phyloP scores from a whole-genome alignment of 2,888 invertebrate species.

The Microctonus hyperodae region DNA sequence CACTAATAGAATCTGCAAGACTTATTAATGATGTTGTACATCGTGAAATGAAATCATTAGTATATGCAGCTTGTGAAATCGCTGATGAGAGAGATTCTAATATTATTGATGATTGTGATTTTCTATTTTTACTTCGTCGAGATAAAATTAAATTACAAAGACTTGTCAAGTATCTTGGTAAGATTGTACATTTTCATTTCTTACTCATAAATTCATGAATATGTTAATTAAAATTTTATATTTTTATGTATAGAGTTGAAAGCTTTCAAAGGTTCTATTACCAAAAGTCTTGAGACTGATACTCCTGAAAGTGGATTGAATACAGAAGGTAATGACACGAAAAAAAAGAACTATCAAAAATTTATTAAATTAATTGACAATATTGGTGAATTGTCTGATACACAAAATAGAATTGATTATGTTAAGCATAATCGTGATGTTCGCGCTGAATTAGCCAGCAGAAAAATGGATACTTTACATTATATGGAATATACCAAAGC shows the following conservation, averaged over 20 bases:
- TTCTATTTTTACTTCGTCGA: constrained; percentile 84
- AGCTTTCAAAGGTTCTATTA: constrained; percentile 65
- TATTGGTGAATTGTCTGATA: constrained; percentile 55
- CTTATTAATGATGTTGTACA: constrained; percentile 85
- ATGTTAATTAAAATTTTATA: too few species aligned
- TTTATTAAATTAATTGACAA: constrained; percentile 60
- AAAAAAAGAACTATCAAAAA: constrained; percentile 40
- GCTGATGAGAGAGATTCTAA: constrained; percentile 67
- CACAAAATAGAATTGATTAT: constrained; percentile 68
- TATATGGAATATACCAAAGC: constrained; percentile 84
- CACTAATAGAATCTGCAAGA: constrained; percentile 81
- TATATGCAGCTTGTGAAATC: constrained; percentile 77
- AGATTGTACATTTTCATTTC: constrained; percentile 1
- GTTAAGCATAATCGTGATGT: constrained; percentile 68
- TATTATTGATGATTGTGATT: constrained; percentile 70
- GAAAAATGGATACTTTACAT: constrained; percentile 64
- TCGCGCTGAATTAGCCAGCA: constrained; percentile 66
- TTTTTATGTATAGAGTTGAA: constrained; percentile 47
- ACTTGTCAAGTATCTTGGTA: constrained; percentile 74
- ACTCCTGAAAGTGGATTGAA: constrained; percentile 66
- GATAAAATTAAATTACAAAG: constrained; percentile 80
- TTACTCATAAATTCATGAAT: too few species aligned
- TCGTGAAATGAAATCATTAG: constrained; percentile 79
- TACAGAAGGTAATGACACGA: constrained; percentile 34
- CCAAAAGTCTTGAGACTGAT: constrained; percentile 51